Evolutionary conservation across 2,797 vertebrate genomes (phyloP), one percentile per base, ranked within the genome.

Genomic region (Pterois miles): DNA sequence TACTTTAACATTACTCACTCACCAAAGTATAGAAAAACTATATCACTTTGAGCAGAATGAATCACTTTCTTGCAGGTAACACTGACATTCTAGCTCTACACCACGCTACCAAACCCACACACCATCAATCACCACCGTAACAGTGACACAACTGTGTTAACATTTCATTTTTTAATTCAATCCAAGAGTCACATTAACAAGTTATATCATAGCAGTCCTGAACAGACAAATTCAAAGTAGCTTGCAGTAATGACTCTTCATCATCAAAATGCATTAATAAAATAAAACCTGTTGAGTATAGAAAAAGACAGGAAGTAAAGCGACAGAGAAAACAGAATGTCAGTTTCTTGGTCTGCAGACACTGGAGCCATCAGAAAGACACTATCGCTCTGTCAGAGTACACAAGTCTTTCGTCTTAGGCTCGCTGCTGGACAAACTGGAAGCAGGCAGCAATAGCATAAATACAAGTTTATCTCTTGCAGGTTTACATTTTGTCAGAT

Each of bases 111-210:
- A 59, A 12, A 69, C 31, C 71, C 12, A 65, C 31, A 46, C 8
- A 2, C 2, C 1, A 5, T 31, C 53, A 71, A 63, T 56, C 1
- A 74, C 5, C 33, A 65, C 2, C 6, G 11, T 2, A 7, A 75
- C 78, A 72, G 16, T 1, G 25, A 84, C 23, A 71, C 36, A 27
- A 34, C 1, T 4, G 43, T 11, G 22, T 89, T 88, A 67, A 78
- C 27, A 34, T 85, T 86, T 78, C 27, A 22, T 63, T 88, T 86
- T 94, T 94, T 93, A 89, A 91, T 93, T 93, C 86, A 92, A 92
- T 92, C 90, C 87, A 93, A 94, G 92, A 94, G 93, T 95, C 93
- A 95, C 93, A 96, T 94, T 81, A 87, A 96, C 94, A 95, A 94
- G 94, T 94, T 93, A 95, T 93, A 94, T 93, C 92, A 95, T 94